Base-by-base conservation (phyloP, 2,888 invertebrate species). In the Tromatobia lineatoria region DNA sequence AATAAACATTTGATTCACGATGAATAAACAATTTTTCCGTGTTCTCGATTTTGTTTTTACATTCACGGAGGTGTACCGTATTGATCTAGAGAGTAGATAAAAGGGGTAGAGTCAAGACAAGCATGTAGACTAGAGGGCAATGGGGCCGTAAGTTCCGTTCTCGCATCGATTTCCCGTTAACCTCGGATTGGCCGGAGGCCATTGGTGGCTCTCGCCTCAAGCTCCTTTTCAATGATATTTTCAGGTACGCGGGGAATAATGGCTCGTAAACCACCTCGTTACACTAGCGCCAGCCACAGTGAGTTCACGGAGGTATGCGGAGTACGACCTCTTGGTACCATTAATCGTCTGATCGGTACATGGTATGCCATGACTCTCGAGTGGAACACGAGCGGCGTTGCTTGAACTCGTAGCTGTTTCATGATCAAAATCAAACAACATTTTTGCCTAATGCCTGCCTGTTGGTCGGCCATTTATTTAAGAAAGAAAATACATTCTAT, bases 81-180 rank as follows among this genome's bases (percentile, higher is more conserved):
- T 64, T 11, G 64, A 64, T 64, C 38, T 34, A 11, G 10, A 20
- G 13, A 64, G 38, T 11, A 34, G 61, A 38, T 29, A 38, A 8
- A 61, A 8, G 61, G 34, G 34, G 20, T 25, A 13, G 20, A 23
- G n/a, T 64, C 45, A 50, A 61, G 67, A 54, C 54, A 69, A 78
- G 52, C 61, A 45, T 54, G 64, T 79, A 50, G 45, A 45, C 57
- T 47, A 38, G 64, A 29, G 75, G 64, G 20, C 23, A 64, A 50
- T 18, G 45, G 38, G 15, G 34, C 13, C 52, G 71, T 67, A 67
- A 45, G 69, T 45, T 64, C 74, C 52, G 77, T 11, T 18, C 64
- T 64, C 74, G 64, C 84, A 88, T 88, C 87, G 89, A 89, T 88
- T 90, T 87, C 73, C 83, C 86, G 85, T 85, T 88, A 85, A 87